Evolutionary conservation across 1,140 invertebrate genomes (phyloP), one percentile per base, ranked within the genome.

Genomic region (Steinernema khuongi): DNA sequence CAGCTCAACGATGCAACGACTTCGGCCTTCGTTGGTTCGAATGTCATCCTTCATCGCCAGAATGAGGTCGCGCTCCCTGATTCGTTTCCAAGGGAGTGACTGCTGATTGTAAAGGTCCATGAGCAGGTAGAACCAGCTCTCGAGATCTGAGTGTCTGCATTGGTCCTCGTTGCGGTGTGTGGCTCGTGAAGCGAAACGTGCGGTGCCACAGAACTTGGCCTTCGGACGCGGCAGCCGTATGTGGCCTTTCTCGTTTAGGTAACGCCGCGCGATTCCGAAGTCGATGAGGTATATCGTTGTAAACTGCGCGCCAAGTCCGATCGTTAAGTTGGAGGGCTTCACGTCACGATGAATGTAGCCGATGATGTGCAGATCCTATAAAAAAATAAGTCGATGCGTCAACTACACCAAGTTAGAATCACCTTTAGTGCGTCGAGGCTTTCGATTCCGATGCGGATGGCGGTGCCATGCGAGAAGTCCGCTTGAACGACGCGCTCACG

Each of bases 51-150:
- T 60, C 50, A 60, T 4, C 19, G 50, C 50, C 22, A 60, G 50
- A 26, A 60, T 60, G 14, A 60, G 50, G 19, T 60, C 50, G 4
- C 22, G 14, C 19, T 60, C 50, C 19, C 26, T 60, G 22, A 60
- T 60, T 60, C 50, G 50, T 22, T 60, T 60, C 50, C 50, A 60
- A 22, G 50, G 50, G 7, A 60, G 50, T 26, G 50, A 60, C 4
- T 60, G 14, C 50, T 60, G 50, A 22, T 60, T 60, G 50, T 60
- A 60, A 22, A 60, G 50, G 19, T 60, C 50, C 50, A 60, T 60
- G 7, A 60, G 50, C 50, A 60, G 14, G 50, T 60, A 60, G 50
- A 60, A 60, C 50, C 50, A 60, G 19, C 50, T 60, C 26, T 60
- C 50, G 14, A 60, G 19, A 22, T 60, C 50, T 22, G 50, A 60